A percentile compares a stretch with the other conserved stretches of the same genome.
Evolutionary conservation across 2,888 invertebrate genomes (phyloP).

Genomic region (Schizaphis graminum): DNA sequence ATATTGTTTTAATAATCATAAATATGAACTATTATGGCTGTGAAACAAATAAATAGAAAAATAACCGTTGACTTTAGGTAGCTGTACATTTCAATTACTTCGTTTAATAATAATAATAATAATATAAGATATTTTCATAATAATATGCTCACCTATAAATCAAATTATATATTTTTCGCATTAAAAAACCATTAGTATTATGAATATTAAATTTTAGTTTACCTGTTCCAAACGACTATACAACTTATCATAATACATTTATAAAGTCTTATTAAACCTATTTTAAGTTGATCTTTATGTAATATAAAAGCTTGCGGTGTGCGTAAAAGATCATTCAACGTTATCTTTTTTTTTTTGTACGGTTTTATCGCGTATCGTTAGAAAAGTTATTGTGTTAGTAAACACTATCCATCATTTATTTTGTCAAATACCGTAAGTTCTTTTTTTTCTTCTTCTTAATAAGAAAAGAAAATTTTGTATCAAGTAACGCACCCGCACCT

Average conservation of each 20-base stretch:
- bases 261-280: not conserved
- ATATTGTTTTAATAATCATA: not conserved
- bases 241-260: not conserved
- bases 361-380: not conserved
- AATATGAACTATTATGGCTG: not conserved
- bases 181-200: slow-evolving; percentile 34
- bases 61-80: not conserved
- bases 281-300: not conserved
- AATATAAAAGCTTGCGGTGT: not conserved
- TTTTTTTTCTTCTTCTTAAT: not conserved
- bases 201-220: not conserved
- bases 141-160: not conserved
- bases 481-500: not conserved
- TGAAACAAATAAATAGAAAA: not conserved
- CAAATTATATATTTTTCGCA: not conserved
- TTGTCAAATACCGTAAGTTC: not conserved
- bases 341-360: not conserved
- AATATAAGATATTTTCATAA: too few species aligned
- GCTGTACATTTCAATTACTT: not conserved
- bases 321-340: not conserved
- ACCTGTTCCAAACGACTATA: not conserved
- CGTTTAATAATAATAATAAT: not conserved
- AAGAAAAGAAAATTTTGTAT: not conserved
- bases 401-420: slow-evolving; percentile 39
- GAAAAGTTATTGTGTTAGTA: slow-evolving; percentile 14